Evolutionary conservation across 2,113 vertebrate species (phyloP), one percentile per base, ranked within the genome.

Genomic region (Thinocorus orbignyianus): DNA sequence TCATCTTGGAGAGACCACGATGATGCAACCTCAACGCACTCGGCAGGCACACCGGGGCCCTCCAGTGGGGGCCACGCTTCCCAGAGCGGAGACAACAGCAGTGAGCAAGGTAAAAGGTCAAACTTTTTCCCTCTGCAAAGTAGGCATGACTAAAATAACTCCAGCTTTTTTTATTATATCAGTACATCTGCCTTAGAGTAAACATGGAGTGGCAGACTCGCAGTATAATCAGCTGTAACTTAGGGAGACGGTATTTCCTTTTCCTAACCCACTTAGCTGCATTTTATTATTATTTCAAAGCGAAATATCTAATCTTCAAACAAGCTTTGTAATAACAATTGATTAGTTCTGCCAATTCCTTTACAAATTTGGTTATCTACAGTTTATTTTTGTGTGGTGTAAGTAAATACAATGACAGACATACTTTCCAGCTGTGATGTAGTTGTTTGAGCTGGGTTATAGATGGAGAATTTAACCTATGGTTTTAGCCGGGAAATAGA

Each of bases 71-170:
- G 99, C 93, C 99, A 99, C 18, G 99, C 99, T 89, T 99, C 99
- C 88, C 99, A 99, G 98, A 99, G 99, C 77, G 99, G 99, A 81
- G 99, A 99, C 99, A 99, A 99, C 99, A 99, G 99, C 99, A 99
- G 99, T 37, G 99, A 99, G 97, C 99, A 99, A 99, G 99, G 99
- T 99, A 99, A 99, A 99, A 97, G 96, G 97, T 97, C 96, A 97
- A 97, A 97, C 95, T 92, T 97, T 97, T 96, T 97, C 96, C 96
- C 95, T 93, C 95, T 51, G 79, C 95, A 95, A 97, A 98, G 97
- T 95, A 95, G 95, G 96, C 97, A 93, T 97, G 97, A 97, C 96
- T 96, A 95, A 98, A 97, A 97, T 97, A 97, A 97, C 98, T 96
- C 91, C 66, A 88, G 83, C 69, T 95, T 98, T 95, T 98, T 97